These are phyloP conservation scores for Squalus acanthias DNA, from an alignment of 2,797 vertebrate species.

Conservation along the genomic window DNA sequence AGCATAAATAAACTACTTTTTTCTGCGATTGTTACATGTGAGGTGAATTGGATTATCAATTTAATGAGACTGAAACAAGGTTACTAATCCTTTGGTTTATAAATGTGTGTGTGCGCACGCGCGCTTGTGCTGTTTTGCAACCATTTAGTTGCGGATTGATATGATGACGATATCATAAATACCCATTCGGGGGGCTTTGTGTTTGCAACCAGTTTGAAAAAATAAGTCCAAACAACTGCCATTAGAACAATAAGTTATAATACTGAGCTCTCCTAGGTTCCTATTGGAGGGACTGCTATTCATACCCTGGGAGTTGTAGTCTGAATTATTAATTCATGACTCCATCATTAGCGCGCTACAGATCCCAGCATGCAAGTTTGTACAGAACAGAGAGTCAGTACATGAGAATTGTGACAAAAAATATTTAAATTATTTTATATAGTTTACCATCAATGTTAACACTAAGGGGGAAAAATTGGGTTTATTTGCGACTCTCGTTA, in stretches of 20 bases:
- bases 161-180: neutral
- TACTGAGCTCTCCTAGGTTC: neutral
- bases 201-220: neutral
- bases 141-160: neutral
- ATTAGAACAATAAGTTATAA: neutral
- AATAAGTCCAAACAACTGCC: neutral
- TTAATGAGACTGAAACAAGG: neutral
- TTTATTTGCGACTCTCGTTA: too few species aligned
- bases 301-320: neutral
- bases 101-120: neutral
- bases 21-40: neutral
- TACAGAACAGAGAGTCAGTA: neutral
- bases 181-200: neutral
- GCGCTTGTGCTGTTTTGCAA: neutral
- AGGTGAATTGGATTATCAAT: neutral
- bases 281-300: neutral
- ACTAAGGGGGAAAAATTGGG: too few species aligned
- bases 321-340: neutral
- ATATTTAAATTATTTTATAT: neutral
- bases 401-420: too few species aligned
- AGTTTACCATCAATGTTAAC: neutral
- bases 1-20: neutral
- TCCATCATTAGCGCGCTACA: neutral
- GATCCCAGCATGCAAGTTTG: neutral
- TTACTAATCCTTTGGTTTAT: neutral